These are phyloP conservation scores for Smittia sp. DNA, from an alignment of 2,888 invertebrate species.

Conservation along the genomic window DNA sequence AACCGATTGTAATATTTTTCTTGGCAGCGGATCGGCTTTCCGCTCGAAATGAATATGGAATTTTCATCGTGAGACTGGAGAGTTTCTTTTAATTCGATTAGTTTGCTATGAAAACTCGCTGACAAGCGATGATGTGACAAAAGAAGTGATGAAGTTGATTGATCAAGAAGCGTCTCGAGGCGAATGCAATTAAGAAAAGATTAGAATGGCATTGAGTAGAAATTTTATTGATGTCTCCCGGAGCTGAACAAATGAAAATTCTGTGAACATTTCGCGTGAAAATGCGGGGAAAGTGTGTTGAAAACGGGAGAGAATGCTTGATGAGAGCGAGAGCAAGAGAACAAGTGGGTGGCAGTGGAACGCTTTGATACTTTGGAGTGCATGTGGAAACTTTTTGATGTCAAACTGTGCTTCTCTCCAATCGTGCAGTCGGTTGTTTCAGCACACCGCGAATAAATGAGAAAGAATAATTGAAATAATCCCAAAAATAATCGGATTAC, in stretches of 20 bases:
- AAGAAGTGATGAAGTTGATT: not conserved
- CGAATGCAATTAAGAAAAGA: not conserved
- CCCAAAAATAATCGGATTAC: not conserved
- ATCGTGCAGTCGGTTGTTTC: not conserved
- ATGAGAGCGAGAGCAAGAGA: not conserved
- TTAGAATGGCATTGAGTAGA: not conserved
- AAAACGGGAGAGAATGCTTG: not conserved
- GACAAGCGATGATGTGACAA: not conserved
- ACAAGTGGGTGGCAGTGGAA: constrained; percentile 16
- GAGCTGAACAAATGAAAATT: not conserved
- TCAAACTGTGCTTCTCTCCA: not conserved
- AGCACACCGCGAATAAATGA: not conserved
- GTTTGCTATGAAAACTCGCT: too few relatives aligned
- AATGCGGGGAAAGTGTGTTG: constrained; percentile 33
- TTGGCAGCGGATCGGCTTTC: constrained; percentile 17
- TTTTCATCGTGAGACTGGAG: too few relatives aligned
- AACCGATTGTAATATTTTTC: constrained; percentile 8
- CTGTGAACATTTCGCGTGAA: constrained; percentile 19
- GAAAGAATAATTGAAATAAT: not conserved
- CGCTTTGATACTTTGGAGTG: not conserved
- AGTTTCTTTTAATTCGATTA: too few relatives aligned
- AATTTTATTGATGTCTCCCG: not conserved
- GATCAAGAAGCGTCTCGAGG: too few relatives aligned
- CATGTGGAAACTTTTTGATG: not conserved
- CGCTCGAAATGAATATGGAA: too few relatives aligned